These are phyloP conservation scores for Empidonax traillii DNA, from an alignment of 2,113 vertebrate species.

Conservation along the genomic window DNA sequence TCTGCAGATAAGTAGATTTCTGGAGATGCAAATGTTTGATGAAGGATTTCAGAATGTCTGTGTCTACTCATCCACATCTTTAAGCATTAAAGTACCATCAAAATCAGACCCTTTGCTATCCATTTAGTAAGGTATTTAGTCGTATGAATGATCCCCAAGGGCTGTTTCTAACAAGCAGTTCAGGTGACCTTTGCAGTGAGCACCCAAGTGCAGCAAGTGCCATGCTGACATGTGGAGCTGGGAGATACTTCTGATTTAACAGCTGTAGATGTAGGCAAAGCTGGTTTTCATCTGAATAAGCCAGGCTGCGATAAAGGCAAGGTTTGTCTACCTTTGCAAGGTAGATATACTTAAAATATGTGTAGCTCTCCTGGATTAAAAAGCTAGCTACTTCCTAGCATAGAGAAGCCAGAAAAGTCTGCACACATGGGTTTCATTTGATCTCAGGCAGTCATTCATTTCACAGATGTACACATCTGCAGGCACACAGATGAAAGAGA, in stretches of 20 bases:
- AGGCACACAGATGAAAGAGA: conserved; percentile 48
- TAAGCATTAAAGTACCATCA: not conserved
- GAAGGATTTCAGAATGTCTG: not conserved
- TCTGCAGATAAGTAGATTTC: not conserved
- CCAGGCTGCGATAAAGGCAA: not conserved
- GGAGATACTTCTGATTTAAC: not conserved
- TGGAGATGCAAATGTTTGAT: not conserved
- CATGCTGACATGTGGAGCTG: not conserved
- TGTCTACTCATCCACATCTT: not conserved
- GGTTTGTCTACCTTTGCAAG: not conserved
- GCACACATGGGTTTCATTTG: conserved; percentile 25
- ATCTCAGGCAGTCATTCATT: conserved; percentile 41
- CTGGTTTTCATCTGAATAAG: not conserved
- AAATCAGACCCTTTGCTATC: not conserved
- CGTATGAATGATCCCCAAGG: not conserved
- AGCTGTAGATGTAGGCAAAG: not conserved
- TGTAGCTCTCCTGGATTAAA: not conserved
- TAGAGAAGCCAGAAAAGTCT: not conserved
- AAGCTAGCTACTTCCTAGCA: not conserved
- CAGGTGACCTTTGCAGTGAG: not conserved
- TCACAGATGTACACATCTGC: conserved; percentile 33
- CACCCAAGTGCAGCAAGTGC: not conserved
- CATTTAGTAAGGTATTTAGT: not conserved
- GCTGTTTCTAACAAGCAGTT: not conserved
- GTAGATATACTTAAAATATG: not conserved